Base-by-base conservation (phyloP, 1,140 invertebrate species). In the Trichogramma pretiosum region DNA sequence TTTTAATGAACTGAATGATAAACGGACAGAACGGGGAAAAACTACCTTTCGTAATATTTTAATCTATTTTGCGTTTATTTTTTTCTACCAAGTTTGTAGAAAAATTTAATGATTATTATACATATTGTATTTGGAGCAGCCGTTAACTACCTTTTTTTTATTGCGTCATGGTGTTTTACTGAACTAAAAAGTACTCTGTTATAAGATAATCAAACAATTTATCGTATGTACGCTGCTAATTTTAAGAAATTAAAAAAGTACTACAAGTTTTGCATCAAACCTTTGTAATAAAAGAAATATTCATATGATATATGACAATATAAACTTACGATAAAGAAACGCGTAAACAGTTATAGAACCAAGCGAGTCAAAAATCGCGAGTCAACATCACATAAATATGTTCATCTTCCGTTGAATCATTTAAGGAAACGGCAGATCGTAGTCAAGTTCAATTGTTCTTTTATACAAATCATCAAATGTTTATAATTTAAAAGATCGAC, bases 401-500 rank as follows among this genome's bases (percentile, higher is more conserved):
- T 54, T 55, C 57, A 62, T 57, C 57, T 60, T 62, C 51, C 58
- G 54, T 53, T 52, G 48, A 50, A 54, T 49, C 47, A 46, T 50
- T 52, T 54, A 56, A 57, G 52, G n/a, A 48, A 50, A 56, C 26
- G 32, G 48, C 51, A 50, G 26, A 56, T 48, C 48, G 52, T 58
- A 60, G 46, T 46, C 51, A 61, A 56, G 53, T 56, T 65, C 53
- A 56, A 64, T 58, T 65, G 59, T 58, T 62, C 45, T 53, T 48
- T 64, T 58, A 57, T 62, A 45, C 56, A 55, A 62, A 54, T 55
- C 53, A 9, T 46, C 56, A 47, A 54, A 56, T 47, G 44, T 56
- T 61, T 61, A n/a, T n/a, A 55, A 52, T 50, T 63, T 63, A 40
- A 54, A 62, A 43, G 52, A 60, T 64, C 61, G 56, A 57, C 54